These are phyloP conservation scores for Arion vulgaris DNA, from an alignment of 1,140 invertebrate species.

Conservation along the genomic window DNA sequence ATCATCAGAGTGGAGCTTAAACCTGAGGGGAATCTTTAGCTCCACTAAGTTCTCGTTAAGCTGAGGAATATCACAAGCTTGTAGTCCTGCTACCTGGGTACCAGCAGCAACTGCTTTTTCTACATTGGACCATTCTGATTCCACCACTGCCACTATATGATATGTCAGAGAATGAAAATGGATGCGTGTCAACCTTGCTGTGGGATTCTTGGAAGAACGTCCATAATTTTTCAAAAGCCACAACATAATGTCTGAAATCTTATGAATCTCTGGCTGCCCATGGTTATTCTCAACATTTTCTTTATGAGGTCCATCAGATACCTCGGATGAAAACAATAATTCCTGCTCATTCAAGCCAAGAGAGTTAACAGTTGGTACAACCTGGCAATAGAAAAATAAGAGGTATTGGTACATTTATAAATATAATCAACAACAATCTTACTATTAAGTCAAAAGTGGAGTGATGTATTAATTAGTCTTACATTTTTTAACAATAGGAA, in stretches of 20 bases:
- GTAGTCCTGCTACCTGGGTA: conserved; percentile 70
- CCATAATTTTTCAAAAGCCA: conserved; percentile 73
- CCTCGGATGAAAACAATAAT: conserved; percentile 70
- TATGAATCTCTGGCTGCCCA: conserved; percentile 64
- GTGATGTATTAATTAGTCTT: too few relatives aligned
- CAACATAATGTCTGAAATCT: conserved; percentile 73
- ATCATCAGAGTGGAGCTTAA: conserved; percentile 69
- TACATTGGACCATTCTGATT: conserved; percentile 71
- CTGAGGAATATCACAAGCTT: conserved; percentile 70
- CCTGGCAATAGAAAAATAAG: conserved; percentile 59
- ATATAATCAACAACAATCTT: too few relatives aligned
- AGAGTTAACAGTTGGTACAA: conserved; percentile 70
- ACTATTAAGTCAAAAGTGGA: too few relatives aligned
- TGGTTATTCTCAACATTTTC: conserved; percentile 61
- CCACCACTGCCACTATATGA: conserved; percentile 71
- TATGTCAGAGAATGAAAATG: conserved; percentile 75
- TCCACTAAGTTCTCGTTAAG: conserved; percentile 63
- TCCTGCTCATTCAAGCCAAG: conserved; percentile 74
- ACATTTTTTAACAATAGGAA: too few relatives aligned
- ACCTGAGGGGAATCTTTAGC: conserved; percentile 68
- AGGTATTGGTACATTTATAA: too few relatives aligned
- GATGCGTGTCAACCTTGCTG: conserved; percentile 70
- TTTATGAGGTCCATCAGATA: conserved; percentile 69
- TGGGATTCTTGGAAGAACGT: conserved; percentile 60
- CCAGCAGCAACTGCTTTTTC: conserved; percentile 72